These are phyloP conservation scores for Alviniconcha marisindica DNA, from an alignment of 1,140 invertebrate species.

Conservation along the genomic window DNA sequence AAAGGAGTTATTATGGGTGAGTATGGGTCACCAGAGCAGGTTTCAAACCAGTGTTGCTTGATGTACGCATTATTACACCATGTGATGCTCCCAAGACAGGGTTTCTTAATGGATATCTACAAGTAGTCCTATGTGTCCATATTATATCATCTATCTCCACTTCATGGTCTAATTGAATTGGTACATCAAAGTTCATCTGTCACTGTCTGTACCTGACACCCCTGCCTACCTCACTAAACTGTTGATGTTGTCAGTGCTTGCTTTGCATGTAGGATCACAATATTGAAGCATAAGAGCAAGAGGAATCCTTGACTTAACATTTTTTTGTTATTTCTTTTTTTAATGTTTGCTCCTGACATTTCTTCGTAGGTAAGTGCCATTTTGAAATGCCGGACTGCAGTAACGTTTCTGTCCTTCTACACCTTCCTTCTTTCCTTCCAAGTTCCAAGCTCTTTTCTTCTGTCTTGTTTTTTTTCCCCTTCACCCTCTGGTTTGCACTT, in stretches of 20 bases:
- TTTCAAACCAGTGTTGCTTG: not conserved
- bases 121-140: not conserved
- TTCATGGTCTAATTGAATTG: no score
- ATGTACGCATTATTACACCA: constrained; percentile 4
- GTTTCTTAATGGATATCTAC: not conserved
- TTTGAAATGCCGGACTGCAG: not conserved
- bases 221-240: not conserved
- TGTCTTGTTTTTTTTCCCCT: not conserved
- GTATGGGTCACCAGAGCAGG: not conserved
- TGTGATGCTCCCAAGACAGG: not conserved
- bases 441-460: not conserved
- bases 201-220: not conserved
- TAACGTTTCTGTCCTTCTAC: not conserved
- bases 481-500: not conserved
- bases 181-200: not conserved
- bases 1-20: no score
- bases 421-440: not conserved
- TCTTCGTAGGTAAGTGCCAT: constrained; percentile 33
- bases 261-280: not conserved
- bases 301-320: not conserved
- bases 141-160: no score
- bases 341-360: constrained; percentile 21
- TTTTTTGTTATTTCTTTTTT: constrained; percentile 14
- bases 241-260: not conserved
- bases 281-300: not conserved